phyloP scores from a whole-genome alignment of 2,113 vertebrate species.

The Dolichotis patagonum region DNA sequence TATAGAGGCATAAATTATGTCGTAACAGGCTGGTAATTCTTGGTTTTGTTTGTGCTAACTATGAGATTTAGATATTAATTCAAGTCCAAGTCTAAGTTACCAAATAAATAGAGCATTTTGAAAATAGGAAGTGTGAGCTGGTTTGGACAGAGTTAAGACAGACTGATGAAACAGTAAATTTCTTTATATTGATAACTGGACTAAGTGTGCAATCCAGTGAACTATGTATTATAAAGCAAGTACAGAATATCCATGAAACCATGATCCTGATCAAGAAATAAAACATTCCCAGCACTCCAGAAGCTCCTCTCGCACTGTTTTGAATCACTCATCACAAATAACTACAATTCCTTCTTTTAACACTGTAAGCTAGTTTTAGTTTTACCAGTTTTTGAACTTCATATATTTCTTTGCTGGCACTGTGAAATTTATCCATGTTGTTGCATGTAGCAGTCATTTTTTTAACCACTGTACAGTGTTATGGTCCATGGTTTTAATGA shows the following conservation, averaged over 20 bases:
- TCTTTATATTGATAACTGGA: neutral
- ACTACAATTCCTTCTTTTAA: neutral
- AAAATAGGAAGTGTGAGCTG: neutral
- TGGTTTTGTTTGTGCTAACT: neutral
- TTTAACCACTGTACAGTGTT: neutral
- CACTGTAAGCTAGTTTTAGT: neutral
- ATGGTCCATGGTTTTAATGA: constrained; percentile 3
- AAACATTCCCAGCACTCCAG: neutral
- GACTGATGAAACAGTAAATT: neutral
- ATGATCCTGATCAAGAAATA: neutral
- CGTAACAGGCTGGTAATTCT: neutral
- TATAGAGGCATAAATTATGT: neutral
- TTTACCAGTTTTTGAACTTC: constrained; percentile 37
- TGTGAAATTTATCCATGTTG: neutral
- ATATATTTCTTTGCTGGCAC: neutral
- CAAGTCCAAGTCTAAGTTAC: neutral
- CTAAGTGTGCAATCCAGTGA: neutral
- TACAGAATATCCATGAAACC: neutral
- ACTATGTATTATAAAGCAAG: neutral
- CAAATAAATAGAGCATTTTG: neutral
- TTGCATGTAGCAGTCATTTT: neutral
- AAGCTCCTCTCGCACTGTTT: neutral
- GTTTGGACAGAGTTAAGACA: neutral
- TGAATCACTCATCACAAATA: neutral
- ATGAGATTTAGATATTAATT: constrained; percentile 34